A percentile compares a stretch with the other conserved stretches of the same genome.
These are phyloP conservation scores for Halocaridina rubra DNA, from an alignment of 2,888 invertebrate species.

Conservation along the genomic window DNA sequence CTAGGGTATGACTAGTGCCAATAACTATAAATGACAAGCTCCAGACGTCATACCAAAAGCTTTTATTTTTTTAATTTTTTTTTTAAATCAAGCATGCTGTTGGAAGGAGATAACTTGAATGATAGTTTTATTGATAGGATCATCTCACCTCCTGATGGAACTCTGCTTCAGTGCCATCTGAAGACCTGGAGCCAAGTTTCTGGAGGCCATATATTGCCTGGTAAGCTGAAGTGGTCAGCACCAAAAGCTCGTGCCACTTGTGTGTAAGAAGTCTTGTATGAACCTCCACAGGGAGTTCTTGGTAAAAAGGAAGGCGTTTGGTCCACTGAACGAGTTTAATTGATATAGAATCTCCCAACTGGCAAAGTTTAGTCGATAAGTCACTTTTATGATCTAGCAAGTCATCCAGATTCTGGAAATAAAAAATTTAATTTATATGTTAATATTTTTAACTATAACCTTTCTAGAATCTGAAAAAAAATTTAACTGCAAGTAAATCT, in stretches of 20 bases:
- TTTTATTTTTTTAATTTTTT: too few relatives aligned
- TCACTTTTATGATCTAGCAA: conserved; percentile 89
- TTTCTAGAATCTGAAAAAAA: too few relatives aligned
- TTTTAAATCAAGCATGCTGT: too few relatives aligned
- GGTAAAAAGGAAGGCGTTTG: conserved; percentile 95
- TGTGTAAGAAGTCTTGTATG: conserved; percentile 95
- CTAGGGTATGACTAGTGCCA: too few relatives aligned
- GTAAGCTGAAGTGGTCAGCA: conserved; percentile 92
- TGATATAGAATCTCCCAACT: conserved; percentile 97
- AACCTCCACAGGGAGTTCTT: conserved; percentile 92
- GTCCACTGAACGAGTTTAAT: conserved; percentile 99
- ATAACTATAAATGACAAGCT: conserved; percentile 60
- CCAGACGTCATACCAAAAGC: neutral
- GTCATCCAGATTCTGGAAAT: conserved; percentile 85
- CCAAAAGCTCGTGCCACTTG: conserved; percentile 97
- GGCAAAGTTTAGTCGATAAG: conserved; percentile 91
- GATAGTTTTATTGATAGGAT: neutral
- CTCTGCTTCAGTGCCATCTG: conserved; percentile 77
- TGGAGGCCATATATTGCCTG: conserved; percentile 84
- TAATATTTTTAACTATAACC: too few relatives aligned
- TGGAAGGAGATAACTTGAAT: too few relatives aligned
- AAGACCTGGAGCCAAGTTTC: conserved; percentile 59
- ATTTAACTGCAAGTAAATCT: too few relatives aligned
- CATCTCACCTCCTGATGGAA: conserved; percentile 84
- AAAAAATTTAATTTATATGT: too few relatives aligned